A percentile compares a stretch with the other conserved stretches of the same genome.
These are phyloP conservation scores for Anthrax anthrax DNA, from an alignment of 2,888 invertebrate genomes.

Conservation along the genomic window DNA sequence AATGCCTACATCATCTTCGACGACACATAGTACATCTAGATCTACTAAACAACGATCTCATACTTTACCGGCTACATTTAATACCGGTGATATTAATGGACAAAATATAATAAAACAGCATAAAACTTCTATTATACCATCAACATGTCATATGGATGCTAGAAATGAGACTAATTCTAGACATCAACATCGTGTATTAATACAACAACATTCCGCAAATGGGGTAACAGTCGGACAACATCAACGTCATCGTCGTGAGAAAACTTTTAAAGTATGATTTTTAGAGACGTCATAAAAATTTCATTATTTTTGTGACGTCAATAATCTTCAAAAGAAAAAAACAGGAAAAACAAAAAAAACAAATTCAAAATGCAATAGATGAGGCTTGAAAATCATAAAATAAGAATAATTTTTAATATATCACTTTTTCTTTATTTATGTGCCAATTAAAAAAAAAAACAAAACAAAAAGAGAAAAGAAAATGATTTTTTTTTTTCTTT, in stretches of 20 bases:
- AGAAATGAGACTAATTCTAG: neutral
- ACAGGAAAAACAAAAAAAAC: neutral
- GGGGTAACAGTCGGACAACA: slow-evolving; percentile 15
- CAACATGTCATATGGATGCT: neutral
- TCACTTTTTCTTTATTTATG: too few relatives aligned
- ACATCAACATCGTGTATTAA: slow-evolving; percentile 10
- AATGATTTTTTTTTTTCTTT: too few relatives aligned
- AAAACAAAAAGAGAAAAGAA: neutral
- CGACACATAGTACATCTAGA: slow-evolving; percentile 5
- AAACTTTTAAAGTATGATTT: slow-evolving; percentile 36
- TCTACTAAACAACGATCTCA: slow-evolving; percentile 8
- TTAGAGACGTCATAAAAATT: slow-evolving; percentile 36
- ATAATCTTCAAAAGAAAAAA: slow-evolving; percentile 1
- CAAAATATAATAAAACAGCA: neutral
- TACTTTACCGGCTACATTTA: slow-evolving; percentile 8
- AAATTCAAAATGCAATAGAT: too few relatives aligned
- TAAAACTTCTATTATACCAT: neutral
- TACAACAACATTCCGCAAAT: slow-evolving; percentile 17
- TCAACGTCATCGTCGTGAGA: slow-evolving; percentile 30
- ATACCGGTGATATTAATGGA: neutral
- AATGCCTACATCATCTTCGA: slow-evolving; percentile 19
- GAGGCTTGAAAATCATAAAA: too few relatives aligned
- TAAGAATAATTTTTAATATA: too few relatives aligned
- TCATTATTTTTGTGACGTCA: slow-evolving; percentile 10
- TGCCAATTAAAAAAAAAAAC: too few relatives aligned